Conservation (phyloP, 1,140 invertebrate species). For the Pogonomyrmex californicus region DNA sequence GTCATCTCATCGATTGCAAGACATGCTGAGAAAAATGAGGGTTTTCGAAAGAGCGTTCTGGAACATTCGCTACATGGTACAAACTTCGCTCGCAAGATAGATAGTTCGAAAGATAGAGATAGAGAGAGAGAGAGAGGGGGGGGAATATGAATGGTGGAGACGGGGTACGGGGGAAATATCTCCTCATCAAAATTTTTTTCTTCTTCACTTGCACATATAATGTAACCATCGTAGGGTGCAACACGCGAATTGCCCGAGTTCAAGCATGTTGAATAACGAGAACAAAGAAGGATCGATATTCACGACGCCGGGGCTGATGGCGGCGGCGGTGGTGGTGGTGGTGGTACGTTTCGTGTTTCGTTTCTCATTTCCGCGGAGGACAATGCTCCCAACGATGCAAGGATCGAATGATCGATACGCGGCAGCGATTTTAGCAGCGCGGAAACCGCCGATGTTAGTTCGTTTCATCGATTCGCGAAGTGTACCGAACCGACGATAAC, state of each 20-base stretch:
- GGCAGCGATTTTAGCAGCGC: conserved; percentile 56
- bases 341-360: conserved; percentile 72
- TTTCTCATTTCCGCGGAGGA: conserved; percentile 71
- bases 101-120: not conserved
- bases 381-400: conserved; percentile 72
- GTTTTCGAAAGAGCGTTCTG: not conserved
- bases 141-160: not conserved
- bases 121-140: no score
- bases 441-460: conserved; percentile 36
- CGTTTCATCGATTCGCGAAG: conserved; percentile 62
- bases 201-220: conserved; percentile 11
- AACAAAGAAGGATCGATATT: conserved; percentile 68
- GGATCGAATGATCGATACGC: conserved; percentile 63
- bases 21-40: not conserved
- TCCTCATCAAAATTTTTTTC: conserved; percentile 31
- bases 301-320: conserved; percentile 2
- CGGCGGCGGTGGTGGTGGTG: not conserved
- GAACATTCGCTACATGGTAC: not conserved
- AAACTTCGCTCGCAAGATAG: conserved; percentile 23
- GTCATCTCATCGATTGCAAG: not conserved
- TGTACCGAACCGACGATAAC: conserved; percentile 20
- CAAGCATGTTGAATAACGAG: conserved; percentile 43
- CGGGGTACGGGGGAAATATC: not conserved
- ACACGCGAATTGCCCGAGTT: conserved; percentile 37
- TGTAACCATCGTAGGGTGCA: conserved; percentile 14